Evolutionary conservation across 2,888 invertebrate species (phyloP).

Genomic region (Orchestes rusci): DNA sequence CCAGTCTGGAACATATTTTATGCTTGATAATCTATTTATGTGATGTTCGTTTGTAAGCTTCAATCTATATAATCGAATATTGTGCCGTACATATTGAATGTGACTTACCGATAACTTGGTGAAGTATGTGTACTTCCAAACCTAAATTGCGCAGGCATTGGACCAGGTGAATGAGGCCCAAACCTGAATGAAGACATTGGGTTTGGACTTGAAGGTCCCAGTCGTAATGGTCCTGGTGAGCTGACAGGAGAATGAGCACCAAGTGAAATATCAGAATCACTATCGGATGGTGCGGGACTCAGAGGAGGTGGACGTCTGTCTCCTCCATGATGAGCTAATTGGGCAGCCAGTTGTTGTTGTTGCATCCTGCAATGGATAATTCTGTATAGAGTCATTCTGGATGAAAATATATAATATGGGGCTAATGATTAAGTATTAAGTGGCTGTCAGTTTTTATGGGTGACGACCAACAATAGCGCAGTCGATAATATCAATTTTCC

Average conservation of each 20-base stretch:
- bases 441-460: no score
- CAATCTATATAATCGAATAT: no score
- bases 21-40: no score
- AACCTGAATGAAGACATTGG: conserved; percentile 42
- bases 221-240: conserved; percentile 39
- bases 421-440: no score
- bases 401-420: no score
- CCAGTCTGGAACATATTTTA: conserved; percentile 28
- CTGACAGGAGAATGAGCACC: conserved; percentile 43
- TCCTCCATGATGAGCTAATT: conserved; percentile 41
- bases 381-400: no score
- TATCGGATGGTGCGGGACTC: conserved; percentile 43
- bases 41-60: no score
- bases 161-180: conserved; percentile 44
- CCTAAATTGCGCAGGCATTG: conserved; percentile 44
- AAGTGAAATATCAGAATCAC: conserved; percentile 45
- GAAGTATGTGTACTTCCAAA: conserved; percentile 39
- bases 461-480: no score
- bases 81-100: no score
- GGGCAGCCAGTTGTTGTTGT: conserved; percentile 43
- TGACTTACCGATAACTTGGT: conserved; percentile 30
- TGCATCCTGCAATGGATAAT: conserved; percentile 47
- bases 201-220: conserved; percentile 36
- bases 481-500: no score
- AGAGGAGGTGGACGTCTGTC: conserved; percentile 37